A percentile compares a stretch with the other conserved stretches of the same genome.
Conservation (phyloP, 1,140 invertebrate species). For the Drosophila orosa region DNA sequence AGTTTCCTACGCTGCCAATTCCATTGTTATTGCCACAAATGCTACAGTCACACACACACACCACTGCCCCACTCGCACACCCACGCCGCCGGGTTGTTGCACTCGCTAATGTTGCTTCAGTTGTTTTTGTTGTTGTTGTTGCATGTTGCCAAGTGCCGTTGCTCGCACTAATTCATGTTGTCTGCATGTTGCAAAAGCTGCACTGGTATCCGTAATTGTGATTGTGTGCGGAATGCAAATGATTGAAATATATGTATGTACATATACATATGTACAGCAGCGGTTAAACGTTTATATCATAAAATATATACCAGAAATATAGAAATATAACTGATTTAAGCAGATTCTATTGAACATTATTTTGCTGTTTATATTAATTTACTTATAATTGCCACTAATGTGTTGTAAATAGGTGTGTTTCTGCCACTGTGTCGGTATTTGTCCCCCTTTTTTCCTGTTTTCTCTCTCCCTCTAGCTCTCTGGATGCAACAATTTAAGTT, state of each 20-base stretch:
- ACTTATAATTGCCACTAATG: neutral
- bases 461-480: conserved; percentile 1
- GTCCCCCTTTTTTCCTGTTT: conserved; percentile 49
- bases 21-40: conserved; percentile 64
- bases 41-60: conserved; percentile 25
- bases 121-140: conserved; percentile 29
- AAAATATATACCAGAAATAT: neutral
- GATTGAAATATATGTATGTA: conserved; percentile 67
- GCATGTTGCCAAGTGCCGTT: conserved; percentile 71
- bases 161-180: conserved; percentile 67
- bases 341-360: neutral
- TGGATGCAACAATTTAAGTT: conserved; percentile 71
- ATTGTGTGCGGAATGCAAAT: conserved; percentile 60
- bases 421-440: conserved; percentile 28
- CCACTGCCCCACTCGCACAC: conserved; percentile 16
- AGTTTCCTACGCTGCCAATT: conserved; percentile 56
- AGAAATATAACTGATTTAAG: neutral
- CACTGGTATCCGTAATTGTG: conserved; percentile 15
- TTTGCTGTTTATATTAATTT: neutral
- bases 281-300: neutral
- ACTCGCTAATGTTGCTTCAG: conserved; percentile 33
- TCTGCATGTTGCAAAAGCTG: conserved; percentile 44
- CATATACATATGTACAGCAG: conserved; percentile 39
- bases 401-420: conserved; percentile 17
- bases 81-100: conserved; percentile 49